A percentile compares a stretch with the other conserved stretches of the same genome.
Conservation (phyloP, 2,113 vertebrate species). For the Opisthocomus hoazin region DNA sequence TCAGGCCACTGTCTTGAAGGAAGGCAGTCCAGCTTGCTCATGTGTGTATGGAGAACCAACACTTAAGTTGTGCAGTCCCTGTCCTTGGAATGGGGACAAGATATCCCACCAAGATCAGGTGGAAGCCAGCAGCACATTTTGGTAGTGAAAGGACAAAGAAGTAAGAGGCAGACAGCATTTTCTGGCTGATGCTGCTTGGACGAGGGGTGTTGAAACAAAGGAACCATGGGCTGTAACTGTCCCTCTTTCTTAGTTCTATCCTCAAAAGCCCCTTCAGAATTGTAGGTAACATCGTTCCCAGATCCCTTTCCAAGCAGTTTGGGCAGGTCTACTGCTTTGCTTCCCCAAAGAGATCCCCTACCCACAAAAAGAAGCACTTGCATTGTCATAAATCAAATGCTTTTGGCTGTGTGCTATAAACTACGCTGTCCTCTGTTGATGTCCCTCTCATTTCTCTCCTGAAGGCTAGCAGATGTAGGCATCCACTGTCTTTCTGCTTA, state of each 20-base stretch:
- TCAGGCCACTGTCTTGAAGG: neutral
- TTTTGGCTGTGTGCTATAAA: neutral
- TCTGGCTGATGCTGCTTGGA: neutral
- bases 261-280: neutral
- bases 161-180: neutral
- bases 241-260: neutral
- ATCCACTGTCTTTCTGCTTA: neutral
- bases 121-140: neutral
- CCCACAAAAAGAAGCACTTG: neutral
- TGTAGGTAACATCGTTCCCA: neutral
- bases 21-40: neutral
- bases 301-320: neutral
- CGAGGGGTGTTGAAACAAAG: neutral
- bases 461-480: neutral
- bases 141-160: neutral
- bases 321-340: neutral
- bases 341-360: neutral
- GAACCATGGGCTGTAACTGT: neutral
- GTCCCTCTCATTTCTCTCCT: neutral
- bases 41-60: neutral
- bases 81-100: neutral
- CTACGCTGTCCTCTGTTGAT: neutral
- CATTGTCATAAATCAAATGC: neutral
- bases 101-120: neutral
- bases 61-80: neutral